These are phyloP conservation scores for Agrotis exclamationis DNA, from an alignment of 2,888 invertebrate species.

Conservation along the genomic window DNA sequence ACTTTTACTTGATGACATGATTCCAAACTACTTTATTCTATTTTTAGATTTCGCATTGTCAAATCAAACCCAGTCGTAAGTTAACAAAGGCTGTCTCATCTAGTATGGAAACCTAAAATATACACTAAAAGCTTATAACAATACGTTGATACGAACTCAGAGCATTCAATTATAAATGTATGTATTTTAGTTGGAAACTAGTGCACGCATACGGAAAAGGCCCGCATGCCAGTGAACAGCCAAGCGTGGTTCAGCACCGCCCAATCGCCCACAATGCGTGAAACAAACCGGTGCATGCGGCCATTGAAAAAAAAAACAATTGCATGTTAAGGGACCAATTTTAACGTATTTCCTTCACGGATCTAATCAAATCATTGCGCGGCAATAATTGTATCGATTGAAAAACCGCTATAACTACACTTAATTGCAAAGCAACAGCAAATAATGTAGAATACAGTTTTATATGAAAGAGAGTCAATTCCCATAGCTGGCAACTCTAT, in stretches of 20 bases:
- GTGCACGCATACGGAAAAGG: conserved; percentile 80
- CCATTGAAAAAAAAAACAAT: conserved; percentile 65
- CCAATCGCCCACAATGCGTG: conserved; percentile 70
- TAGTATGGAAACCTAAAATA: conserved; percentile 18
- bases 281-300: conserved; percentile 71
- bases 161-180: conserved; percentile 67
- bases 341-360: conserved; percentile 68
- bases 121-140: conserved; percentile 17
- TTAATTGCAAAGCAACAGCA: conserved; percentile 18
- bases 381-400: conserved; percentile 44
- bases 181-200: conserved; percentile 71
- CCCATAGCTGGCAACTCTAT: conserved; percentile 43
- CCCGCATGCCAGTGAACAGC: conserved; percentile 74
- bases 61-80: neutral
- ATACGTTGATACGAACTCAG: conserved; percentile 56
- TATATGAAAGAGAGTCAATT: conserved; percentile 39
- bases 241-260: conserved; percentile 73
- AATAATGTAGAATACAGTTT: conserved; percentile 25
- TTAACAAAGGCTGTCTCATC: conserved; percentile 3
- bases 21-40: neutral
- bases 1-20: conserved; percentile 21
- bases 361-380: conserved; percentile 58
- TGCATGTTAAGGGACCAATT: conserved; percentile 71
- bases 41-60: neutral
- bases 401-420: conserved; percentile 6